These are phyloP conservation scores for Sinocyclocheilus maitianheensis DNA, from an alignment of 2,113 vertebrate species.

Conservation along the genomic window DNA sequence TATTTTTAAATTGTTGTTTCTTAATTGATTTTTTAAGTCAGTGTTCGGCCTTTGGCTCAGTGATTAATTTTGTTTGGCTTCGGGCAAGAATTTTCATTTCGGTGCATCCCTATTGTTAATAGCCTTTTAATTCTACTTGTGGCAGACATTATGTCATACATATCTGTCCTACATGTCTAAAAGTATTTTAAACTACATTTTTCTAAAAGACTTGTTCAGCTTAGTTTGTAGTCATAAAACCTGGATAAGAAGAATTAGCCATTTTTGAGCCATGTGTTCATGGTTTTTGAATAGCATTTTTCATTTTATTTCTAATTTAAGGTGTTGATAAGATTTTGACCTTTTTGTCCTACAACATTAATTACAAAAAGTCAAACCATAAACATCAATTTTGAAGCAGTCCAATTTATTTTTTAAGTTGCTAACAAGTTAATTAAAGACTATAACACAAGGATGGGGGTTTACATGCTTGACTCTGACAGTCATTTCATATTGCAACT, in stretches of 20 bases:
- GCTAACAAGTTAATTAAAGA: background rate
- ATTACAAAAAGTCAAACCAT: background rate
- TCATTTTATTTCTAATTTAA: background rate
- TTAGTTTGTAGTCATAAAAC: background rate
- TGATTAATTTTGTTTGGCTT: too few species aligned
- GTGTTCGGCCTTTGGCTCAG: too few species aligned
- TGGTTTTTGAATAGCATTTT: background rate
- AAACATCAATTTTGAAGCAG: background rate
- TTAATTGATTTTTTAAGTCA: too few species aligned
- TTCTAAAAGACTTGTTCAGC: background rate
- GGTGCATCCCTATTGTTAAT: background rate
- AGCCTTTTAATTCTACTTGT: conserved; percentile 13
- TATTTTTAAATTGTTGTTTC: too few species aligned
- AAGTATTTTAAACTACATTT: background rate
- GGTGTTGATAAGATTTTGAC: background rate
- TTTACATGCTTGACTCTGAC: background rate
- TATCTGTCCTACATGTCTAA: background rate
- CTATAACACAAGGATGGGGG: background rate
- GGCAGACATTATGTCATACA: background rate
- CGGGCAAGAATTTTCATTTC: too few species aligned
- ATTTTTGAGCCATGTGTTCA: background rate
- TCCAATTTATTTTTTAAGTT: background rate
- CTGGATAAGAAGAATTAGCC: background rate
- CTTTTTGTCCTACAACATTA: background rate
- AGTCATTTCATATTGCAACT: background rate